Conservation (phyloP, 2,113 vertebrate species). For the Cephalopholis sonnerati region DNA sequence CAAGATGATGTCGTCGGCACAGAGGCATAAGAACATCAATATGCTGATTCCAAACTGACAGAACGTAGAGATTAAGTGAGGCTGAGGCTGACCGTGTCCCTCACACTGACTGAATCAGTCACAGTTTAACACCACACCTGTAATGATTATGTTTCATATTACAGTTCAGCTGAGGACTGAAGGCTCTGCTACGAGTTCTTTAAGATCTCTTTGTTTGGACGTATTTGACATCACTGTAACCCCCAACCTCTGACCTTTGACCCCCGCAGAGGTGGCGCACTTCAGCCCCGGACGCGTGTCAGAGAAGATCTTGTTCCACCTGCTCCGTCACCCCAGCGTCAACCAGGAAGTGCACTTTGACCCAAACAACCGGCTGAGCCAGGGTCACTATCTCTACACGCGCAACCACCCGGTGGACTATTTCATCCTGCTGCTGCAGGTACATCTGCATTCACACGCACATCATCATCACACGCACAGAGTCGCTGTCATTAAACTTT, state of each 20-base stretch:
- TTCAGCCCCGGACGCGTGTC: conserved; percentile 89
- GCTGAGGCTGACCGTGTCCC: background rate
- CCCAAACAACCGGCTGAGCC: conserved; percentile 84
- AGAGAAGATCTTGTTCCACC: conserved; percentile 91
- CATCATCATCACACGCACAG: too few relatives aligned
- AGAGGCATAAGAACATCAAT: too few relatives aligned
- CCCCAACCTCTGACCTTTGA: conserved; percentile 19
- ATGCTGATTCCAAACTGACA: too few relatives aligned
- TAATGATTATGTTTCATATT: conserved; percentile 26
- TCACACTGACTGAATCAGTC: background rate
- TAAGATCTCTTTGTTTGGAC: background rate
- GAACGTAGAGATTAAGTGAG: background rate
- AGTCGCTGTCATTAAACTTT: too few relatives aligned
- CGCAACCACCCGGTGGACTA: conserved; percentile 93
- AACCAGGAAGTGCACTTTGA: conserved; percentile 95
- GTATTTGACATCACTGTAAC: background rate
- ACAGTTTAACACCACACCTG: conserved; percentile 43
- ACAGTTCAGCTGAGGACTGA: background rate
- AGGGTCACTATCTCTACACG: conserved; percentile 91
- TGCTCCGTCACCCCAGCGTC: conserved; percentile 92
- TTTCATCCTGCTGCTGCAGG: conserved; percentile 94
- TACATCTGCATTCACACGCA: conserved; percentile 33
- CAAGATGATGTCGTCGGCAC: too few relatives aligned
- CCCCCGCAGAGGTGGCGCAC: conserved; percentile 89
- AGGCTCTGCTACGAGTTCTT: background rate